Evolutionary conservation across 2,113 vertebrate species (phyloP).

Genomic region (Saimiri boliviensis): DNA sequence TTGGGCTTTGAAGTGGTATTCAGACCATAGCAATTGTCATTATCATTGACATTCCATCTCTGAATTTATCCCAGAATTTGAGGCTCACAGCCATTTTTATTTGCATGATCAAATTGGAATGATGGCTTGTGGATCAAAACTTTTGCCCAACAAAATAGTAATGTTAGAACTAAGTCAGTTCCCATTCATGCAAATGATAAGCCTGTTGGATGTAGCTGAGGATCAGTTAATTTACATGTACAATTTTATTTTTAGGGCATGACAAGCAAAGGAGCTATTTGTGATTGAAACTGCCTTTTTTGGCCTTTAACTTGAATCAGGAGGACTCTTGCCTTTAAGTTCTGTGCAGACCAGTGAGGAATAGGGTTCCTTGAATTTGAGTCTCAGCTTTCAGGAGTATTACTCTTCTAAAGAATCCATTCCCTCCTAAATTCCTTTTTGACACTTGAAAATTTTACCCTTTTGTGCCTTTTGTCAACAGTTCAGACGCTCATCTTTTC

Average conservation of each 20-base stretch:
- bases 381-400: neutral
- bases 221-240: neutral
- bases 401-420: slow-evolving; percentile 19
- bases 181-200: neutral
- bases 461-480: neutral
- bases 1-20: neutral
- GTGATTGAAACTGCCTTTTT: neutral
- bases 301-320: neutral
- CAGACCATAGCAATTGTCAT: neutral
- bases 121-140: neutral
- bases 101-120: neutral
- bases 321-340: neutral
- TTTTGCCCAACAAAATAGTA: neutral
- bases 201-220: neutral
- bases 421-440: slow-evolving; percentile 45
- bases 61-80: neutral
- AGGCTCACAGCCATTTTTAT: neutral
- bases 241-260: neutral
- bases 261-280: neutral
- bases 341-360: neutral
- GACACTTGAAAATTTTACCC: slow-evolving; percentile 25
- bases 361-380: neutral
- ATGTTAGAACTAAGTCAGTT: neutral
- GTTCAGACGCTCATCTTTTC: neutral
- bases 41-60: neutral